A percentile compares a stretch with the other conserved stretches of the same genome.
These are phyloP conservation scores for Polypterus bichir DNA, from an alignment of 2,113 vertebrate species.

Conservation along the genomic window DNA sequence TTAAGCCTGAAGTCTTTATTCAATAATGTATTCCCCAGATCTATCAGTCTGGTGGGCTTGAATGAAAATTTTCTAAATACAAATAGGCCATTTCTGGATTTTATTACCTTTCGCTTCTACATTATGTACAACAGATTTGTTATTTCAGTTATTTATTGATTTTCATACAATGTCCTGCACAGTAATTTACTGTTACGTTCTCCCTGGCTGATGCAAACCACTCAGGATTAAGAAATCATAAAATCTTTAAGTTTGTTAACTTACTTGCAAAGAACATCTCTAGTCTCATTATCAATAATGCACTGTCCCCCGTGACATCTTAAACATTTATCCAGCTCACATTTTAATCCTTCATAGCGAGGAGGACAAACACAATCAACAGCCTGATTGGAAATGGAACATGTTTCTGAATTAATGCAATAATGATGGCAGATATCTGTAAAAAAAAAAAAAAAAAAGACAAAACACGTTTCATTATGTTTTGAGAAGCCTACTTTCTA, in stretches of 20 bases:
- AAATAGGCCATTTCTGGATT: no score
- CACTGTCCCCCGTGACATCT: constrained; percentile 84
- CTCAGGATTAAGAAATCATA: neutral
- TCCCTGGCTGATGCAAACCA: no score
- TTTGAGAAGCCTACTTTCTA: no score
- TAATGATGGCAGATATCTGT: constrained; percentile 92
- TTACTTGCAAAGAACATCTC: constrained; percentile 89
- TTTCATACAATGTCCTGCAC: no score
- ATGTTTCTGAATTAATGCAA: constrained; percentile 88
- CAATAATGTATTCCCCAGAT: no score
- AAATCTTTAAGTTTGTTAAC: constrained; percentile 22
- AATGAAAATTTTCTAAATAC: no score
- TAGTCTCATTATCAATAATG: constrained; percentile 65
- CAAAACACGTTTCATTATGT: neutral
- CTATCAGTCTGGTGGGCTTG: no score
- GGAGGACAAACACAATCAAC: constrained; percentile 82
- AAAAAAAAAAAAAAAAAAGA: constrained; percentile 10
- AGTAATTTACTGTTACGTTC: no score
- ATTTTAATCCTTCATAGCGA: constrained; percentile 79
- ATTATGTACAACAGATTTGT: no score
- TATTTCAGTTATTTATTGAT: no score
- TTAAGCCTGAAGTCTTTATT: no score
- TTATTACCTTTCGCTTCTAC: no score
- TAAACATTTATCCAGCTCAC: constrained; percentile 82
- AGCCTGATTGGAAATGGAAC: constrained; percentile 70